These are phyloP conservation scores for Mormyrus hasselquistii DNA, from an alignment of 2,797 vertebrate species.

Conservation along the genomic window DNA sequence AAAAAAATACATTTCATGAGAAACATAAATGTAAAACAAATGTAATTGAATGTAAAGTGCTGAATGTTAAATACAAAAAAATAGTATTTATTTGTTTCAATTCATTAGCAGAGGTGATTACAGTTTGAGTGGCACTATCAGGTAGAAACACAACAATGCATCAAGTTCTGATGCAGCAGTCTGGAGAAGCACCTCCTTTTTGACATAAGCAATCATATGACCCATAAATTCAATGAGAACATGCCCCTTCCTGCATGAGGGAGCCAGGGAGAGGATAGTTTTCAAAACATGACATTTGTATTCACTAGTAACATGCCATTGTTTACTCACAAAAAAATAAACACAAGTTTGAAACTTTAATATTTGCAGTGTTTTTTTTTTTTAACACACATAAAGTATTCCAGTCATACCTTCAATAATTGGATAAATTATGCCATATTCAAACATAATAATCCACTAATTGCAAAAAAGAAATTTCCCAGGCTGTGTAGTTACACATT, in stretches of 20 bases:
- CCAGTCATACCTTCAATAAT: not conserved
- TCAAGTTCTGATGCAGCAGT: not conserved
- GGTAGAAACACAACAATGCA: not conserved
- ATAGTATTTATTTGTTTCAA: not conserved
- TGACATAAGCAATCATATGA: slow-evolving; percentile 37
- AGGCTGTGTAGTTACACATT: slow-evolving; percentile 42
- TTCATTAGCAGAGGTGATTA: not conserved
- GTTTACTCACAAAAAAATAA: not conserved
- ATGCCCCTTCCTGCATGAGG: not conserved
- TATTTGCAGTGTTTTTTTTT: not conserved
- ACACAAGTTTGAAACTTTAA: slow-evolving; percentile 7
- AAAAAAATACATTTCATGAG: not conserved
- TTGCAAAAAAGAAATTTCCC: slow-evolving; percentile 33
- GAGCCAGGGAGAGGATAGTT: not conserved
- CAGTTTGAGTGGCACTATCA: not conserved
- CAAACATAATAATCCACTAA: slow-evolving; percentile 27
- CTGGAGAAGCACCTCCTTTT: not conserved
- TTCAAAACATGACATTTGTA: not conserved
- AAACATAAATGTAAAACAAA: not conserved
- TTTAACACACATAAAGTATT: not conserved
- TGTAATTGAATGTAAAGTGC: not conserved
- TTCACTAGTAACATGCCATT: slow-evolving; percentile 4
- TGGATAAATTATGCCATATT: slow-evolving; percentile 44
- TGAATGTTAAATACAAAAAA: not conserved
- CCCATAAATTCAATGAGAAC: slow-evolving; percentile 44